Evolutionary conservation across 2,888 invertebrate genomes (phyloP), one percentile per base, ranked within the genome.

Genomic region (Syrista parreyssii): DNA sequence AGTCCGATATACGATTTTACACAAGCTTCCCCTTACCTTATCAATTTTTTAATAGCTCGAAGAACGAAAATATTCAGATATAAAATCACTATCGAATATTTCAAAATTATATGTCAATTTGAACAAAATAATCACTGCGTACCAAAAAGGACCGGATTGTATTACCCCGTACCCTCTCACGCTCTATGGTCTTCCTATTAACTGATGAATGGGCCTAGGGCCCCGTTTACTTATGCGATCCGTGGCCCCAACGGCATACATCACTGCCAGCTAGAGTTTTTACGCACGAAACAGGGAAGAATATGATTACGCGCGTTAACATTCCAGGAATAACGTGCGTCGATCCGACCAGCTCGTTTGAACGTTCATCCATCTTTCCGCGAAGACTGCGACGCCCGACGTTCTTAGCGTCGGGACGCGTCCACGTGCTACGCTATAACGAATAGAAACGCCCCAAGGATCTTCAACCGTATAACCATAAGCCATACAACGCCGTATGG

Each of bases 241-340:
- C 89, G 86, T 86, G 86, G 84, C 84, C 83, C 81, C 87, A 86
- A 82, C 88, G 86, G 87, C 88, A 88, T 89, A 88, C 87, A 89
- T 89, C 89, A 89, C 89, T 89, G 88, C 87, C 89, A 88, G 82
- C 86, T 82, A 85, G 80, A 80, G 83, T 89, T 89, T 89, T 89
- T 89, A 88, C 87, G 83, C 86, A 87, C 86, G 85, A 88, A 86
- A 86, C 86, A 84, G 85, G 83, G 84, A 84, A 86, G 89, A 89
- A 89, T 89, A 89, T 87, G 88, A 88, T 89, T 88, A 89, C 86
- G 85, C 86, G 85, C 85, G 86, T 89, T 88, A 87, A 89, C 88
- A 88, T 89, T 88, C 89, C 83, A 83, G 86, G 88, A 88, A 89
- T 89, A 88, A 82, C 86, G 80, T 82, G 82, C 80, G 76, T 77